Conservation (phyloP, 92 coral and sea anemone genomes). For the Palythoa grandiflora region DNA sequence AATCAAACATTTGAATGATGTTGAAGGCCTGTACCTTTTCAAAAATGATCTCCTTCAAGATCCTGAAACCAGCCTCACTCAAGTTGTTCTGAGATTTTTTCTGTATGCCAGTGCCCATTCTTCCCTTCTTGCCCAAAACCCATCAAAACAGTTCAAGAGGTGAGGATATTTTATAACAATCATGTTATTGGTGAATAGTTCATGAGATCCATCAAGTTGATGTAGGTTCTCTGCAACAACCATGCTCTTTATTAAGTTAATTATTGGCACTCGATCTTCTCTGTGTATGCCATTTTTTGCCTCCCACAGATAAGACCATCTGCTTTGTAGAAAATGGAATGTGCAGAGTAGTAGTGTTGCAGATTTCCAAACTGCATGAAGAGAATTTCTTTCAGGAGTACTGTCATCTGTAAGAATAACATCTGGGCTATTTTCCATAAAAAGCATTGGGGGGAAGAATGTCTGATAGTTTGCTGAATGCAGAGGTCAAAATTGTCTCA, state of each 20-base stretch:
- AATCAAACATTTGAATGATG: conserved; percentile 43
- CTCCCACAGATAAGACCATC: conserved; percentile 42
- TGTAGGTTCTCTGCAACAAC: conserved; percentile 43
- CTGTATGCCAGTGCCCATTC: conserved; percentile 15
- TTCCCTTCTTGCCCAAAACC: neutral
- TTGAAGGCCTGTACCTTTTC: conserved; percentile 44
- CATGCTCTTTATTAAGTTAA: conserved; percentile 26
- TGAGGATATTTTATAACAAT: conserved; percentile 3
- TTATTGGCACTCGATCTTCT: conserved; percentile 20
- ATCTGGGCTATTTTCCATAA: conserved; percentile 24
- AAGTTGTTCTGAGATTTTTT: conserved; percentile 9
- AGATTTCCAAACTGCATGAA: neutral
- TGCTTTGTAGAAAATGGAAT: conserved; percentile 44
- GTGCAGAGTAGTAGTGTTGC: conserved; percentile 22
- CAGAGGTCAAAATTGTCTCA: neutral
- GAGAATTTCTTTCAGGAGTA: conserved; percentile 1
- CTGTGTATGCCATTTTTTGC: conserved; percentile 28
- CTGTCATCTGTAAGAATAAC: conserved; percentile 22
- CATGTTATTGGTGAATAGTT: neutral
- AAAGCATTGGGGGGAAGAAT: conserved; percentile 47
- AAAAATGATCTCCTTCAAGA: conserved; percentile 48
- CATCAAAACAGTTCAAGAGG: neutral
- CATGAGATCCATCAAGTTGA: conserved; percentile 5
- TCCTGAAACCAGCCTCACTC: conserved; percentile 46
- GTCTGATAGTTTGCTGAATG: conserved; percentile 25